Conservation (phyloP, 2,888 invertebrate genomes). For the Eudemis profundana region DNA sequence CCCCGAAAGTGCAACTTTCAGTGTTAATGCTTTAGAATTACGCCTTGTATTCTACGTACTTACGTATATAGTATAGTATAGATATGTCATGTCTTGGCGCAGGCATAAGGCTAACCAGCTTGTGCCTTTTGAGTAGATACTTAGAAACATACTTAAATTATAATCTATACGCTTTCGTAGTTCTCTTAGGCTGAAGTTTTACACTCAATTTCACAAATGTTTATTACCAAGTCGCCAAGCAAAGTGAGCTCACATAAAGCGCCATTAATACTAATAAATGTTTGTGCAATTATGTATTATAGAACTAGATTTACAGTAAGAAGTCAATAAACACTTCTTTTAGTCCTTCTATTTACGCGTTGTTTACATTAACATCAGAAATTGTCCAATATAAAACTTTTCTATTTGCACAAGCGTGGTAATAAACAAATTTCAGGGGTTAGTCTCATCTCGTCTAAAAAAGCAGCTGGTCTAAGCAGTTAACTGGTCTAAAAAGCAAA, state of each 20-base stretch:
- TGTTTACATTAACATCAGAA: no score
- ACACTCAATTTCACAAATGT: neutral
- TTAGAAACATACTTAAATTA: conserved; percentile 20
- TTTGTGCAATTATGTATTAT: neutral
- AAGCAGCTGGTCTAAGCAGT: no score
- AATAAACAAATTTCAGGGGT: no score
- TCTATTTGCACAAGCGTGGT: no score
- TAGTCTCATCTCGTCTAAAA: no score
- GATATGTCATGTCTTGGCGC: conserved; percentile 6
- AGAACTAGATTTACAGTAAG: neutral
- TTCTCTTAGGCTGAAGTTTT: conserved; percentile 7
- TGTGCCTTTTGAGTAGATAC: conserved; percentile 43
- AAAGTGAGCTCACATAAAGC: neutral
- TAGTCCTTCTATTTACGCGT: no score
- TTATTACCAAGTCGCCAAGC: no score
- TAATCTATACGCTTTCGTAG: conserved; percentile 27
- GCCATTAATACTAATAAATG: neutral
- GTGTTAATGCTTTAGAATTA: conserved; percentile 19
- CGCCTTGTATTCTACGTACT: neutral
- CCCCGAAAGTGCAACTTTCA: neutral
- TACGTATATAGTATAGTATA: conserved; percentile 14
- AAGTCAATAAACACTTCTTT: neutral
- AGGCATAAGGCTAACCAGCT: conserved; percentile 39
- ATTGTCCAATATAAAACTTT: no score
- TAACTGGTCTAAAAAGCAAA: no score